phyloP scores from a whole-genome alignment of 1,140 invertebrate genomes.

The Caenorhabditis tropicalis region DNA sequence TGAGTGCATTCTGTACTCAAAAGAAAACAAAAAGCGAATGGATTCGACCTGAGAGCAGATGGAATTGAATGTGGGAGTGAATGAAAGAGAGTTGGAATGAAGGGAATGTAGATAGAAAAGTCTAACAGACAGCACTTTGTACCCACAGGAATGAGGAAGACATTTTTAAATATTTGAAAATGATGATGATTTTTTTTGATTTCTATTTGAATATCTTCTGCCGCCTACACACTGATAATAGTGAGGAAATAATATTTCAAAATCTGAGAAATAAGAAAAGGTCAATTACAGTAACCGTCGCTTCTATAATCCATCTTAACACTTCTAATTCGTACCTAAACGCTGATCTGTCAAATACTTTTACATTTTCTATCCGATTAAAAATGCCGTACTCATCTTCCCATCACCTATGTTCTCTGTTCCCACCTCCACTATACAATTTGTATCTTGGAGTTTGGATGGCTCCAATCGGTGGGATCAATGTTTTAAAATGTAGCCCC shows the following conservation, averaged over 20 bases:
- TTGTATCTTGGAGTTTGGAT: slow-evolving; percentile 19
- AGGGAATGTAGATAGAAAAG: not conserved
- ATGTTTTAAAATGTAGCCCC: not conserved
- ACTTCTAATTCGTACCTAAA: not conserved
- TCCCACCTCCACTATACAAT: slow-evolving; percentile 7
- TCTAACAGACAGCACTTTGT: too few species aligned
- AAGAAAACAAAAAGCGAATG: not conserved
- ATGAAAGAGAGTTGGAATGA: not conserved
- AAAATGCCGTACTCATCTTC: not conserved
- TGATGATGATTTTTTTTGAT: too few species aligned
- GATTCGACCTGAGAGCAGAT: not conserved
- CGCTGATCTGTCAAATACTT: not conserved
- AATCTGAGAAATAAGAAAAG: too few species aligned
- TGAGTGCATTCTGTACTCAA: slow-evolving; percentile 10
- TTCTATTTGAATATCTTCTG: too few species aligned
- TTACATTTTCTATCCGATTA: not conserved
- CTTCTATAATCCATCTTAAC: too few species aligned
- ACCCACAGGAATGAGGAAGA: too few species aligned
- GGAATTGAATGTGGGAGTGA: not conserved
- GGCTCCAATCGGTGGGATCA: not conserved
- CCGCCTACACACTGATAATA: too few species aligned
- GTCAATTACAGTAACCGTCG: too few species aligned
- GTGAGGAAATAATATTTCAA: too few species aligned
- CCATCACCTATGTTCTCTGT: not conserved
- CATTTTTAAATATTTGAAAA: too few species aligned